These are phyloP conservation scores for Aphis gossypii DNA, from an alignment of 1,140 invertebrate genomes.

Conservation along the genomic window DNA sequence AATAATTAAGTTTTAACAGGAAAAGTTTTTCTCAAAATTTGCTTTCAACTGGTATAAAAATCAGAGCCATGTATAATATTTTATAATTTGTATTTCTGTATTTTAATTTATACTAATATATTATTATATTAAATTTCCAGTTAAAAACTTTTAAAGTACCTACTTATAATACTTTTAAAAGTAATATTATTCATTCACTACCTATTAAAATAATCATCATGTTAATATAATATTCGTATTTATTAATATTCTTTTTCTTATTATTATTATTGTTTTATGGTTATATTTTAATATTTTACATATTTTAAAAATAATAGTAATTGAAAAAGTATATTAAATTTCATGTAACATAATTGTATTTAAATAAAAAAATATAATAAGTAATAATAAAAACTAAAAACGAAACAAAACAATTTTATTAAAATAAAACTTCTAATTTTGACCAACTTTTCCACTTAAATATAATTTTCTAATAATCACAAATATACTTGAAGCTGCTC, in stretches of 20 bases:
- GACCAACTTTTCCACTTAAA: background rate
- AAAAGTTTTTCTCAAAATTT: background rate
- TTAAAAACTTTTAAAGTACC: background rate
- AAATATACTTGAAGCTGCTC: background rate
- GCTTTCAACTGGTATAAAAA: background rate
- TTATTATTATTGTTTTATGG: background rate
- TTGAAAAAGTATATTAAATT: background rate
- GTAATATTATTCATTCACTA: background rate
- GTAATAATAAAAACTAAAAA: background rate
- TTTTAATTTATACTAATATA: background rate
- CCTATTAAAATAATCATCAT: background rate
- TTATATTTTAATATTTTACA: background rate
- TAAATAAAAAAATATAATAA: too few relatives aligned
- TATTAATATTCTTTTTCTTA: too few relatives aligned
- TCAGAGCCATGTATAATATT: background rate
- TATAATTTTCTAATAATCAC: background rate
- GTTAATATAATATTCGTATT: background rate
- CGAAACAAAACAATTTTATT: background rate
- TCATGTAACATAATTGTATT: too few relatives aligned
- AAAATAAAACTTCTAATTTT: background rate
- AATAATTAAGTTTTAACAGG: background rate
- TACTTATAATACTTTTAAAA: background rate
- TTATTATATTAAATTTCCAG: background rate
- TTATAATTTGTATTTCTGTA: background rate
- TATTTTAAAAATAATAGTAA: background rate